Conservation (phyloP, 2,888 invertebrate genomes). For the Sminthurides aquaticus region DNA sequence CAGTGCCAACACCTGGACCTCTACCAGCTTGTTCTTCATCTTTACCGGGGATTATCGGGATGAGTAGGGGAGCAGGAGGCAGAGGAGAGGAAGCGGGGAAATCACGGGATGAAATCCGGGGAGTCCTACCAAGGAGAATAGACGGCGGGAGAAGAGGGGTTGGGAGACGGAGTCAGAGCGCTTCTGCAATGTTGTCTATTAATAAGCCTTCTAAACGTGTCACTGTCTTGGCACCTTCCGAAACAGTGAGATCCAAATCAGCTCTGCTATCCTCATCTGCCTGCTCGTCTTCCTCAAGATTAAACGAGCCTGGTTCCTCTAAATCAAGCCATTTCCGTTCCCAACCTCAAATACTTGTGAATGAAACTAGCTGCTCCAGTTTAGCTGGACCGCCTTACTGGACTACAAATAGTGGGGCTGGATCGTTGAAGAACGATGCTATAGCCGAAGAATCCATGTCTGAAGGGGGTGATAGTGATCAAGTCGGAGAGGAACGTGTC, state of each 20-base stretch:
- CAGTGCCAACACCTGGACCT: not conserved
- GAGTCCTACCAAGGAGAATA: not conserved
- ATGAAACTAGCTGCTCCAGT: too few relatives aligned
- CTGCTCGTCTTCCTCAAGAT: not conserved
- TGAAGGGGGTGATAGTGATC: constrained; percentile 26
- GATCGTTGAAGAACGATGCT: constrained; percentile 10
- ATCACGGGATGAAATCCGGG: not conserved
- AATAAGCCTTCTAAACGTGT: constrained; percentile 5
- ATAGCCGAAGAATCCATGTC: constrained; percentile 23
- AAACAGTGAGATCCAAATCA: not conserved
- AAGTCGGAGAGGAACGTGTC: constrained; percentile 15
- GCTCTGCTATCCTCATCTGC: not conserved
- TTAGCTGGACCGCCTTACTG: not conserved
- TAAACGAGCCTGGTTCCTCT: not conserved
- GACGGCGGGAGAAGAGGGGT: not conserved
- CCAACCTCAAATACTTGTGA: too few relatives aligned
- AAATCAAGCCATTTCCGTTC: not conserved
- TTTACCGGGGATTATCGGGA: not conserved
- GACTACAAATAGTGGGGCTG: not conserved
- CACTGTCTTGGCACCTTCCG: not conserved
- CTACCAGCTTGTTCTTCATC: not conserved
- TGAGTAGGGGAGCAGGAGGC: not conserved
- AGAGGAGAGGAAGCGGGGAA: not conserved
- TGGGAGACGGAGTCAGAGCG: constrained; percentile 20
- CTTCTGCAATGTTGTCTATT: constrained; percentile 17